Evolutionary conservation across 2,888 invertebrate species (phyloP).

Genomic region (Eupithecia exiguata): DNA sequence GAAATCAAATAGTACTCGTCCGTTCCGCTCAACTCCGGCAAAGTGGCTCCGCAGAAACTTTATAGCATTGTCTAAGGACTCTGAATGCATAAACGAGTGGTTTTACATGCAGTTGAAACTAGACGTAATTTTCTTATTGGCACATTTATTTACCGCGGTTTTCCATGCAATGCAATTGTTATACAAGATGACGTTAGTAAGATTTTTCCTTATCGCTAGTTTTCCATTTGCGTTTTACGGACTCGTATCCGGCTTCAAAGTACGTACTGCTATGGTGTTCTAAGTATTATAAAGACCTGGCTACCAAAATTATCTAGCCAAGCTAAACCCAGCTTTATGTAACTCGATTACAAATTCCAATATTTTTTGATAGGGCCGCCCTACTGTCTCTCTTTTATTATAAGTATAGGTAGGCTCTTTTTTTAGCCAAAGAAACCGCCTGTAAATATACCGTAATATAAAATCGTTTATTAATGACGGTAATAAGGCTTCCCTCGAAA

Average conservation of each 20-base stretch:
- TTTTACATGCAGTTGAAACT: constrained; percentile 30
- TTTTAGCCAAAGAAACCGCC: neutral
- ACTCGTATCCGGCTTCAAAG: neutral
- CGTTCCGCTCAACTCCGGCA: constrained; percentile 59
- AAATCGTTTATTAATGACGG: neutral
- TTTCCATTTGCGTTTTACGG: neutral
- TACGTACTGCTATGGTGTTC: neutral
- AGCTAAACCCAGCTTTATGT: neutral
- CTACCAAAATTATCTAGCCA: neutral
- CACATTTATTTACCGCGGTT: neutral
- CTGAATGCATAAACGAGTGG: constrained; percentile 66
- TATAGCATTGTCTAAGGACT: constrained; percentile 63
- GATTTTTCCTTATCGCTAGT: neutral
- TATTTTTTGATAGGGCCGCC: neutral
- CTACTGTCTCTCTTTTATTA: neutral
- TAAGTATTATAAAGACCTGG: too few relatives aligned
- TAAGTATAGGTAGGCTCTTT: neutral
- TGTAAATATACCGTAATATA: neutral
- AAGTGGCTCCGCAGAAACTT: constrained; percentile 60
- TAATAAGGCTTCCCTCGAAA: neutral
- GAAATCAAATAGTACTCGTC: constrained; percentile 65
- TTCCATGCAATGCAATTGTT: neutral
- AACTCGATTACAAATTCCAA: neutral
- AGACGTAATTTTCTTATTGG: neutral
- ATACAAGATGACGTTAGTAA: neutral